These are phyloP conservation scores for Apoda limacodes DNA, from an alignment of 2,888 invertebrate species.

Conservation along the genomic window DNA sequence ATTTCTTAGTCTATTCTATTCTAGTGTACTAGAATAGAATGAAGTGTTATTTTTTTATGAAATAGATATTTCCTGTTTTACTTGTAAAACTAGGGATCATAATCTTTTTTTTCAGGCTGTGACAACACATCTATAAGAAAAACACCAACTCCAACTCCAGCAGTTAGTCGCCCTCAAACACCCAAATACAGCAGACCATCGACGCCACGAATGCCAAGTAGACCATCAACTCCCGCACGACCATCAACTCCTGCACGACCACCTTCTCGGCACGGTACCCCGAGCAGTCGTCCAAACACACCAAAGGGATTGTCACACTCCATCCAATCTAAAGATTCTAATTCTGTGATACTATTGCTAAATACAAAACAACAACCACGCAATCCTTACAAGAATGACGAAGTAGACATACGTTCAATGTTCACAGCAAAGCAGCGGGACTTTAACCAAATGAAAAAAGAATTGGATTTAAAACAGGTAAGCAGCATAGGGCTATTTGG, in stretches of 20 bases:
- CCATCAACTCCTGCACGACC: slow-evolving; percentile 35
- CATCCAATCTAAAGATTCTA: slow-evolving; percentile 15
- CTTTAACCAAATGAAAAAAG: slow-evolving; percentile 49
- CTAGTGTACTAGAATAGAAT: too few relatives aligned
- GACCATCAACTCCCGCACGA: slow-evolving; percentile 38
- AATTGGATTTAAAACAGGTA: slow-evolving; percentile 60
- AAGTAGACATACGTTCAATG: slow-evolving; percentile 33
- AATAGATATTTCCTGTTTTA: too few relatives aligned
- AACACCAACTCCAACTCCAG: slow-evolving; percentile 24
- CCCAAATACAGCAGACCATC: slow-evolving; percentile 41
- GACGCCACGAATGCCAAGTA: slow-evolving; percentile 32
- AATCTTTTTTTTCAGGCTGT: slow-evolving; percentile 22
- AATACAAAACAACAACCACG: slow-evolving; percentile 10
- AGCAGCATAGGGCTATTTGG: too few relatives aligned
- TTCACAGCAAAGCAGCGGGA: slow-evolving; percentile 37
- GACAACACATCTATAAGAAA: slow-evolving; percentile 21
- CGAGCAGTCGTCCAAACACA: slow-evolving; percentile 38
- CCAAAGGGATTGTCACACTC: slow-evolving; percentile 29
- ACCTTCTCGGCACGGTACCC: slow-evolving; percentile 22
- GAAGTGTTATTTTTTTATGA: too few relatives aligned
- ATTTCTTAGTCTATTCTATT: too few relatives aligned
- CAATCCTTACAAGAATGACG: slow-evolving; percentile 13
- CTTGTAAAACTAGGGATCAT: too few relatives aligned
- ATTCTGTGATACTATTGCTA: slow-evolving; percentile 10
- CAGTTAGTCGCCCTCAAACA: slow-evolving; percentile 37